Base-by-base conservation (phyloP, 2,113 vertebrate species). In the Trichomycterus rosablanca region DNA sequence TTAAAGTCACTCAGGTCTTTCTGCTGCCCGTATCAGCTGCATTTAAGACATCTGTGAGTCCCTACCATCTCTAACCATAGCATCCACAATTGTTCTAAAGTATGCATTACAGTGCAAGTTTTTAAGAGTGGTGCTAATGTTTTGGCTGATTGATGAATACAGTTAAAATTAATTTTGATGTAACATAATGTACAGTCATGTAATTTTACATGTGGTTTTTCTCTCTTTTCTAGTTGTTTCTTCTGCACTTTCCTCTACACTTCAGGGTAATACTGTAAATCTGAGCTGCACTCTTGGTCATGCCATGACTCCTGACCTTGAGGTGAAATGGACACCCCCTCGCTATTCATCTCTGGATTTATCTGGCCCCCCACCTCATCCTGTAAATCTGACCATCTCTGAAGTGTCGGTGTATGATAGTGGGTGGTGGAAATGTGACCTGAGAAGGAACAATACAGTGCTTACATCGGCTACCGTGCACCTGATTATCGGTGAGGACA, bases 401-500 rank as follows among this genome's bases (percentile, higher is more conserved):
- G 18, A 6, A 24, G 69, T 62, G 48, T 16, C 1, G 0, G 2
- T 5, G n/a, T 12, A 53, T 1, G 34, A 81, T 16, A 16, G 26
- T 0, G 84, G 85, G 4, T 52, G 2, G 3, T 85, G 82, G 83
- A 65, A 0, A n/a, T 88, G 86, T 70, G 32, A 71, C 9, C 70
- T 88, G 65, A 54, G 24, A 73, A 45, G 3, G 35, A 60, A 22
- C 0, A 0, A 0, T 0, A 54, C 1, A 0, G 1, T 0, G 11
- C 71, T 85, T 56, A 73, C 74, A 5, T 73, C 32, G 1, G 75
- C 73, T 6, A 32, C 14, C 5, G 50, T 82, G 7, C 57, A 0
- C 0, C 63, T 89, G 43, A 75, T 59, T 11, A 75, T 86, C n/a
- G 82, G 85, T 87, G 66, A 85, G 83, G 2, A 19, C 58, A 65